Evolutionary conservation across 2,797 vertebrate species (phyloP).

Genomic region (Siniperca obscura): DNA sequence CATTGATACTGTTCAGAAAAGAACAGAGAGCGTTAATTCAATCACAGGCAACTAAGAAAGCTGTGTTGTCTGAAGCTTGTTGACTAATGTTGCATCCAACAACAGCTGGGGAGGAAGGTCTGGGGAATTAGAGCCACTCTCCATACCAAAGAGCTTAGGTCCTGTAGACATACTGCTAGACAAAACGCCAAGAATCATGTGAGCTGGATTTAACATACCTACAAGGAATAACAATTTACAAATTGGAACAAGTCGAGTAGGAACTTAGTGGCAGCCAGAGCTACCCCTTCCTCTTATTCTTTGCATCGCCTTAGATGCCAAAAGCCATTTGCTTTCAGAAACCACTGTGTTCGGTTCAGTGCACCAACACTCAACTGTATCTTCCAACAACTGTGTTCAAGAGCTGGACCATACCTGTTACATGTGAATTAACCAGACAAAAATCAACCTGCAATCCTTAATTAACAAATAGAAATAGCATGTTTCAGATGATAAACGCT

Average conservation of each 20-base stretch:
- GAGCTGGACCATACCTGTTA: not conserved
- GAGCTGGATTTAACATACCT: conserved; percentile 74
- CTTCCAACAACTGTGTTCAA: conserved; percentile 1
- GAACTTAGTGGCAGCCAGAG: conserved; percentile 10
- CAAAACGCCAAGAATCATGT: conserved; percentile 69
- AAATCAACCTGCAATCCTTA: not conserved
- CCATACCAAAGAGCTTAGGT: conserved; percentile 51
- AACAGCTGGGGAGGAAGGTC: conserved; percentile 46
- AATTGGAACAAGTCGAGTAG: conserved; percentile 37
- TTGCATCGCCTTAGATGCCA: conserved; percentile 39
- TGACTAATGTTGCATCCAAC: conserved; percentile 13
- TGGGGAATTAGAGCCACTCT: conserved; percentile 53
- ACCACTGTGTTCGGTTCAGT: conserved; percentile 26
- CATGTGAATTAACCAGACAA: not conserved
- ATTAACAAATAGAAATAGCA: not conserved
- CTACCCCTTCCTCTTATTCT: conserved; percentile 19
- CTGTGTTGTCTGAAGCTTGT: conserved; percentile 5
- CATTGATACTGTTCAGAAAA: not conserved
- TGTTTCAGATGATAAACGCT: not conserved
- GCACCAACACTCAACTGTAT: conserved; percentile 28
- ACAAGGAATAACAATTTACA: conserved; percentile 56
- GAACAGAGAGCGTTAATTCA: not conserved
- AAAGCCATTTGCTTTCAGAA: conserved; percentile 58
- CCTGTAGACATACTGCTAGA: conserved; percentile 52
- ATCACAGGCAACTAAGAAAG: not conserved